Evolutionary conservation across 1,140 invertebrate species (phyloP), one percentile per base, ranked within the genome.

Genomic region (Anastrepha ludens): DNA sequence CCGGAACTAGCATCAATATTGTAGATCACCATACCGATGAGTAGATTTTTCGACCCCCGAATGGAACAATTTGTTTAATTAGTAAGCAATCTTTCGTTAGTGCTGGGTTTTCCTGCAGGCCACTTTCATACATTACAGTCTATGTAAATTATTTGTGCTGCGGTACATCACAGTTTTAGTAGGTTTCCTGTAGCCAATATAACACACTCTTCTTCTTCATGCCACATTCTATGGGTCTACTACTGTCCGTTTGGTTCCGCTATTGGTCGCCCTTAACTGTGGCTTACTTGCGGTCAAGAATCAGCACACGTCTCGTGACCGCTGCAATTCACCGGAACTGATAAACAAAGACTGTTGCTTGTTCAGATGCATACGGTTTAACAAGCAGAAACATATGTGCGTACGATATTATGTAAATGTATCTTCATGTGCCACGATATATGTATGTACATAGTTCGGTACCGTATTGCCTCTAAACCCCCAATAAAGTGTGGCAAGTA

Each of bases 251-350:
- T 55, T 81, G 47, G 47, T 55, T 20, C 47, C 47, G 47, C 47
- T 81, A 55, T 13, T 81, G n/a, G 11, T 81, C 74, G 74, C 74
- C 74, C 74, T 81, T 81, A 81, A 81, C 74, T 81, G 74, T 55
- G 74, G 7, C 70, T 78, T 9, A 78, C 44, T 44, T 15, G 8
- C 13, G 17, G 74, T 55, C 47, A 62, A 5, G n/a, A 7, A 58
- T 29, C 17, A 50, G 8, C 8, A 55, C 4, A 41, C 44, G 55
- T 17, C 15, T 29, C 13, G 39, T 6, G 11, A 47, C 47, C 44
- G 44, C n/a, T 78, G 74, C 44, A 55, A 55, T 15, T 20, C 47
- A 29, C 74, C 74, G 74, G 74, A 81, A 81, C 74, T 50, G 15
- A 81, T 81, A 55, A 58, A 11, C n/a, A 29, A 47, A n/a, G 29